Conservation (phyloP, 2,113 vertebrate species). For the Eidolon helvum region DNA sequence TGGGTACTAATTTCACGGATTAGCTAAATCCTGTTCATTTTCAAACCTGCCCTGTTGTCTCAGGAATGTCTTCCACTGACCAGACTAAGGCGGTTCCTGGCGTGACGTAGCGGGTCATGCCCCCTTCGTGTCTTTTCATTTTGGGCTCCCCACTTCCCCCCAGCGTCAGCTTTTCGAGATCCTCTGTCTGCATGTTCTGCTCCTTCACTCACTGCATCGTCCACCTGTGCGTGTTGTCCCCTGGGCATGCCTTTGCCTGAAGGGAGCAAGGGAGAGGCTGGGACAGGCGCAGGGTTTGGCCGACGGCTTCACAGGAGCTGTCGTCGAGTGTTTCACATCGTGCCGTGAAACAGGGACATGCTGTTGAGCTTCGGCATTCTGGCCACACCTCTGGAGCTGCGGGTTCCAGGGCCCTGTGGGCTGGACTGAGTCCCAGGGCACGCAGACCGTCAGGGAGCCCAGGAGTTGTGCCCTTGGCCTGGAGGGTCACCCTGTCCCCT, state of each 20-base stretch:
- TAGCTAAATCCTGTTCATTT: accelerated
- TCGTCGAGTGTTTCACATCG: accelerated
- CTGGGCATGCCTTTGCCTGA: neutral
- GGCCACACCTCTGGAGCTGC: too few relatives aligned
- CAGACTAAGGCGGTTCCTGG: neutral
- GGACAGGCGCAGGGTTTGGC: neutral
- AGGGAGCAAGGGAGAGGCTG: neutral
- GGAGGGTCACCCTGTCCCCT: too few relatives aligned
- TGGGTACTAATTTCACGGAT: accelerated
- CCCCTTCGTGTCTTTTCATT: neutral
- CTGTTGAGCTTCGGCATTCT: accelerated
- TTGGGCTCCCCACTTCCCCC: neutral
- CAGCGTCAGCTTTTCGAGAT: accelerated
- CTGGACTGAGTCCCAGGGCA: neutral
- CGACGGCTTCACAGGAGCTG: neutral
- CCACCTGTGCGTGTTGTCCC: neutral
- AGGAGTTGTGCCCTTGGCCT: neutral
- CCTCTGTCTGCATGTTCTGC: accelerated
- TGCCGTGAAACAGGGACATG: accelerated
- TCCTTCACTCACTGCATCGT: accelerated
- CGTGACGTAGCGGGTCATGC: neutral
- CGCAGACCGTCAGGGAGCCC: neutral
- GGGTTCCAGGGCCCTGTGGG: too few relatives aligned
- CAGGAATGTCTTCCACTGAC: neutral
- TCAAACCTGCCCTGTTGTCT: accelerated